phyloP scores from a whole-genome alignment of 2,888 invertebrate genomes.

The Hypercompe scribonia region DNA sequence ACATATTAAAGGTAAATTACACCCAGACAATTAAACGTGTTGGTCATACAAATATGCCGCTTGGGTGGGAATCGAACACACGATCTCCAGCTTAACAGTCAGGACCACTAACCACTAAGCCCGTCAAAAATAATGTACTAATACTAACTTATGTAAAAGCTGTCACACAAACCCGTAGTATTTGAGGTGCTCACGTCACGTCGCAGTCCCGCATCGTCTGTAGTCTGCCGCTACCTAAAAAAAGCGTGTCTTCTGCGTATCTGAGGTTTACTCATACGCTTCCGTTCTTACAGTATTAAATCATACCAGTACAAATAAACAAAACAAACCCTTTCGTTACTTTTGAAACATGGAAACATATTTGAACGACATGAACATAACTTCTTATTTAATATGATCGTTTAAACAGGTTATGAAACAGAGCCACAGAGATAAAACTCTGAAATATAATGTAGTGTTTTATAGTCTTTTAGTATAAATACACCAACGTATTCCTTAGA shows the following conservation, averaged over 20 bases:
- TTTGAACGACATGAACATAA: neutral
- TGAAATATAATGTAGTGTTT: neutral
- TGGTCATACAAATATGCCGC: no score
- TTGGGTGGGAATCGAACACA: no score
- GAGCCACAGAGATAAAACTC: neutral
- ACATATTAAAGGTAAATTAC: no score
- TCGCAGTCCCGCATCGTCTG: neutral
- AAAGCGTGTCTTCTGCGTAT: neutral
- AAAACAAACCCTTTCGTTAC: slow-evolving; percentile 5
- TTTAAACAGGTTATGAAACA: neutral
- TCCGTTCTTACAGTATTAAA: slow-evolving; percentile 13
- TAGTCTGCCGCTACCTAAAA: neutral
- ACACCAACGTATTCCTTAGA: neutral
- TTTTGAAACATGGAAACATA: neutral
- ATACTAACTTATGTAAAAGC: neutral
- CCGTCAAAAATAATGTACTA: no score
- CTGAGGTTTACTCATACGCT: slow-evolving; percentile 4
- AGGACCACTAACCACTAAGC: no score
- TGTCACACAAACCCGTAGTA: no score
- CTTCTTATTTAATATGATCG: neutral
- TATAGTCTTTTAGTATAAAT: neutral
- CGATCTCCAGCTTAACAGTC: no score
- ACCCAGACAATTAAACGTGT: no score
- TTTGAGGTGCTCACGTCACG: neutral
- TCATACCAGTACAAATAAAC: slow-evolving; percentile 19